Percentiles rank a stretch among this genome's conserved stretches.
phyloP scores from a whole-genome alignment of 2,113 vertebrate genomes.

The Mohoua ochrocephala region DNA sequence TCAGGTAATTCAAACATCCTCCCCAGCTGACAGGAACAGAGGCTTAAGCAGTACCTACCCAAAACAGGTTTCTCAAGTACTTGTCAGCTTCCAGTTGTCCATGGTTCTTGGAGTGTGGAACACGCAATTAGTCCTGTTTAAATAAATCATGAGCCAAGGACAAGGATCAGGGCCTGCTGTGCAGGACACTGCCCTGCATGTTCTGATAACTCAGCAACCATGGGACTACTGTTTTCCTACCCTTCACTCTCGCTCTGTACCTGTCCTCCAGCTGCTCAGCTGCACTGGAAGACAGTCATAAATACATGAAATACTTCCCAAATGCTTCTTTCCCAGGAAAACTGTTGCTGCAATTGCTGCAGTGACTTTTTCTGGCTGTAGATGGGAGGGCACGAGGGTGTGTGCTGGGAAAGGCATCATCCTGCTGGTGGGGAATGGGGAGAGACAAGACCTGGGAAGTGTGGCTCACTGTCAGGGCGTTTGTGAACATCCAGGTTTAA shows the following conservation, averaged over 20 bases:
- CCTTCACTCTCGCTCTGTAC: background rate
- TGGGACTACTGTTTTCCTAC: background rate
- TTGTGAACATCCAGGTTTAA: background rate
- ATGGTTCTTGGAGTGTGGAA: background rate
- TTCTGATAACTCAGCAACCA: background rate
- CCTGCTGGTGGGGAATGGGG: background rate
- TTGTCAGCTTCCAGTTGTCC: background rate
- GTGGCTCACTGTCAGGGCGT: background rate
- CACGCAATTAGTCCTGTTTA: background rate
- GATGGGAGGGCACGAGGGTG: background rate
- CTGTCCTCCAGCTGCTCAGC: background rate
- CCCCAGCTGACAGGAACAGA: slow-evolving; percentile 35
- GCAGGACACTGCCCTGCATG: background rate
- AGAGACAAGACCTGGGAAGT: background rate
- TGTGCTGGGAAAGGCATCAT: background rate
- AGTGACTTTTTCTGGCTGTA: background rate
- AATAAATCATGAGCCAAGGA: background rate
- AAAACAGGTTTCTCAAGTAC: background rate
- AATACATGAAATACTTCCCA: background rate
- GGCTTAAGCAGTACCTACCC: slow-evolving; percentile 29
- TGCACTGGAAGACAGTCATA: background rate
- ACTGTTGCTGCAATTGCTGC: background rate
- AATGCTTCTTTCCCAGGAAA: background rate
- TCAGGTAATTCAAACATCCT: slow-evolving; percentile 66
- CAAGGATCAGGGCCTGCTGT: background rate